Conservation (phyloP, 2,797 vertebrate genomes). For the Hydrolagus colliei region DNA sequence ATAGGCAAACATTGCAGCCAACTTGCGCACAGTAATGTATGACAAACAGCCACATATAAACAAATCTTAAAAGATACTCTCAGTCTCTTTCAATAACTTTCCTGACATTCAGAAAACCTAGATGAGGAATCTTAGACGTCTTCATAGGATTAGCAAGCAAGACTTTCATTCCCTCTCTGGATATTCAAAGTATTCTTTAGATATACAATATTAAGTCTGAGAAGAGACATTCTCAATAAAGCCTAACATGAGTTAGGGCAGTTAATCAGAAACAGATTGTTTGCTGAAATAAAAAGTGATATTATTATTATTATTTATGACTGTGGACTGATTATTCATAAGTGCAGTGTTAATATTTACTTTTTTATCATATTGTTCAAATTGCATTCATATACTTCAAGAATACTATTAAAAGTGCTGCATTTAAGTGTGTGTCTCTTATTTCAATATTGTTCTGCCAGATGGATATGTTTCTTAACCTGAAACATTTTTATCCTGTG, state of each 20-base stretch:
- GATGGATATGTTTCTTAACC: constrained; percentile 4
- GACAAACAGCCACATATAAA: no score
- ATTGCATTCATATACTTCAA: background rate
- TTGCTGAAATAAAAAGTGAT: background rate
- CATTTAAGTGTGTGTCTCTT: no score
- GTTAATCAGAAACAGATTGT: constrained; percentile 36
- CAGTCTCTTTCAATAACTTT: background rate
- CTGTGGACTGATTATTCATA: background rate
- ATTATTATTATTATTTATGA: constrained; percentile 2
- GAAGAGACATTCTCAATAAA: constrained; percentile 27
- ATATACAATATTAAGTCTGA: background rate
- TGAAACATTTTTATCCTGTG: background rate
- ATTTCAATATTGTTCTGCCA: background rate
- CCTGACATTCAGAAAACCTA: background rate
- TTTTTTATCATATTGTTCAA: constrained; percentile 7
- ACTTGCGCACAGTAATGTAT: no score
- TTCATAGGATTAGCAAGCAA: constrained; percentile 5
- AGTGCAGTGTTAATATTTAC: constrained; percentile 2
- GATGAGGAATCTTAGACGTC: background rate
- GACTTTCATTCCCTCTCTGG: background rate
- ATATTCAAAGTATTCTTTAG: background rate
- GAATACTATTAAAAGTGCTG: background rate
- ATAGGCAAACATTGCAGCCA: no score
- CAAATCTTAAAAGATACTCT: background rate
- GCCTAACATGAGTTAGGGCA: constrained; percentile 29